phyloP scores from a whole-genome alignment of 1,140 invertebrate species.

The Anoplolepis gracilipes region DNA sequence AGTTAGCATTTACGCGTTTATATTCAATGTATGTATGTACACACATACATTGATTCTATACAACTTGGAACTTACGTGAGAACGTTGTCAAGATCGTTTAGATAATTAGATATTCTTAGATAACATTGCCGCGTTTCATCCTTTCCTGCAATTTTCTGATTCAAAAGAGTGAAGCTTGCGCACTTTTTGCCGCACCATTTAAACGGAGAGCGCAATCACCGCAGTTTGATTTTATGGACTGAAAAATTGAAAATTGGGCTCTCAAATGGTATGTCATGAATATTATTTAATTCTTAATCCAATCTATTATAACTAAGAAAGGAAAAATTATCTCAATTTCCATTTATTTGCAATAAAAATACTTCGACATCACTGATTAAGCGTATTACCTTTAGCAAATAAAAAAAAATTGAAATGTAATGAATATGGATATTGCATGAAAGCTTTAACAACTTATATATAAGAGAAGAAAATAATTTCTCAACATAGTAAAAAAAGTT shows the following conservation, averaged over 20 bases:
- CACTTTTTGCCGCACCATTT: background rate
- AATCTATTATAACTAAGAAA: background rate
- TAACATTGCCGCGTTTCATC: conserved; percentile 1
- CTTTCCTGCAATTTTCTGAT: background rate
- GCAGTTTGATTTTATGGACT: background rate
- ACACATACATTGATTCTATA: background rate
- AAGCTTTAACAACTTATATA: background rate
- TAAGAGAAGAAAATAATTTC: too few species aligned
- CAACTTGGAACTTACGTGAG: background rate
- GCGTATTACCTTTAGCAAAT: background rate
- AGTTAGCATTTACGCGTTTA: too few species aligned
- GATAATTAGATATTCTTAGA: background rate
- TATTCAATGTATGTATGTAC: too few species aligned
- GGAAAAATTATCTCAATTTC: background rate
- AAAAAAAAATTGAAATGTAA: background rate
- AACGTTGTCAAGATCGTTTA: conserved; percentile 15
- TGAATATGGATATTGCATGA: background rate
- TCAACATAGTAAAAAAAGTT: background rate
- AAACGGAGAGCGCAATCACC: background rate
- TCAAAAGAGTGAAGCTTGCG: background rate
- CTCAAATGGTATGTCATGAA: too few species aligned
- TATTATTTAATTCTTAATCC: background rate
- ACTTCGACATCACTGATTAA: background rate
- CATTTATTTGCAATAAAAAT: background rate
- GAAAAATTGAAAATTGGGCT: background rate